Percentiles rank a stretch among this genome's conserved stretches.
These are phyloP conservation scores for Meiosimyza decipiens DNA, from an alignment of 2,888 invertebrate species.

Conservation along the genomic window DNA sequence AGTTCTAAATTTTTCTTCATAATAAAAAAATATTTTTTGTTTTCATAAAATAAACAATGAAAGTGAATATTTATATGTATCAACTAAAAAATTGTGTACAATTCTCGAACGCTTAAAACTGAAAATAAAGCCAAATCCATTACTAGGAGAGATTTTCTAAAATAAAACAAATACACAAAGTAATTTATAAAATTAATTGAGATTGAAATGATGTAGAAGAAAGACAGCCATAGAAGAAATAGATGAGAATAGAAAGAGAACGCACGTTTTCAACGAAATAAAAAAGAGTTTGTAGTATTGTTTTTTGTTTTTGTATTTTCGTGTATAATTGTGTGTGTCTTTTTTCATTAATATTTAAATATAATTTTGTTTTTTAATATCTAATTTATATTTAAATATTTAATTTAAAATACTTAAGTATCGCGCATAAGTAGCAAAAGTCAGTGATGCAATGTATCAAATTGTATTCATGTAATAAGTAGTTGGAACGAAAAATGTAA, in stretches of 20 bases:
- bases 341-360: conserved; percentile 33
- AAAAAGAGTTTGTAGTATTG: conserved; percentile 44
- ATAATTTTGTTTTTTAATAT: conserved; percentile 28
- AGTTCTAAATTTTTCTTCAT: neutral
- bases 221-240: neutral
- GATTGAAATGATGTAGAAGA: neutral
- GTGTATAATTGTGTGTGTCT: conserved; percentile 41
- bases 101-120: neutral
- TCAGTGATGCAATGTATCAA: neutral
- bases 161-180: conserved; percentile 9
- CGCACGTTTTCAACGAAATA: conserved; percentile 49
- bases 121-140: neutral
- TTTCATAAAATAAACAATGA: neutral
- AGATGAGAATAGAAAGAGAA: conserved; percentile 35
- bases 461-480: neutral
- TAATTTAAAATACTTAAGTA: conserved; percentile 43
- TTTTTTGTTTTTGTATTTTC: conserved; percentile 50
- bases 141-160: conserved; percentile 45
- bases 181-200: too few relatives aligned
- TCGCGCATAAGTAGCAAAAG: conserved; percentile 9
- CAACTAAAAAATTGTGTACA: neutral
- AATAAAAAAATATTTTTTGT: neutral
- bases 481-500: conserved; percentile 36
- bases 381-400: conserved; percentile 46
- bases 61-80: too few relatives aligned